Evolutionary conservation across 2,797 vertebrate genomes (phyloP).

Genomic region (Australoheros facetus): DNA sequence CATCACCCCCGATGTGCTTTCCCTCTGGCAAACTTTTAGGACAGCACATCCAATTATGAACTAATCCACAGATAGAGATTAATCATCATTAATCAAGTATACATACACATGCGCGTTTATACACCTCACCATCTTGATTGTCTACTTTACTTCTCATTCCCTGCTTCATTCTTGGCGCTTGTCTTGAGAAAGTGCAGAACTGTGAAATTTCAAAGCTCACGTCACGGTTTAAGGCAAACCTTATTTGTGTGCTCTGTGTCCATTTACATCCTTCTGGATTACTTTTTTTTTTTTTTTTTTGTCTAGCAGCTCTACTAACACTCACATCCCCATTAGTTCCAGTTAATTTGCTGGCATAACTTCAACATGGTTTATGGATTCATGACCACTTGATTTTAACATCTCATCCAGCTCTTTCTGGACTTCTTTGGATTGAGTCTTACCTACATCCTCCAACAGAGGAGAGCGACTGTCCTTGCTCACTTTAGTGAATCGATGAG

Average conservation of each 20-base stretch:
- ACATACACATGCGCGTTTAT: slow-evolving; percentile 16
- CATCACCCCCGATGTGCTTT: not conserved
- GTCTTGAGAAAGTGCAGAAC: slow-evolving; percentile 80
- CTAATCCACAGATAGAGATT: slow-evolving; percentile 32
- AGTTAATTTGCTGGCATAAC: not conserved
- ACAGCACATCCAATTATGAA: slow-evolving; percentile 44
- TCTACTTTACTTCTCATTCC: slow-evolving; percentile 72
- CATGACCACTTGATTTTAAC: not conserved
- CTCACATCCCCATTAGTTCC: slow-evolving; percentile 15
- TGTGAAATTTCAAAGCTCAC: slow-evolving; percentile 79
- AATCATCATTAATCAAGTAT: slow-evolving; percentile 32
- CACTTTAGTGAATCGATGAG: slow-evolving; percentile 76
- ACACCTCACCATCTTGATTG: slow-evolving; percentile 67
- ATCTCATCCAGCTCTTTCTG: not conserved
- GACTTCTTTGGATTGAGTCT: slow-evolving; percentile 46
- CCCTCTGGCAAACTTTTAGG: slow-evolving; percentile 27
- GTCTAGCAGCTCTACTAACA: not conserved
- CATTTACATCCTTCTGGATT: slow-evolving; percentile 34
- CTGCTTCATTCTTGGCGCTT: slow-evolving; percentile 76
- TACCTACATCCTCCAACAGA: slow-evolving; percentile 84
- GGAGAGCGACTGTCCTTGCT: slow-evolving; percentile 75
- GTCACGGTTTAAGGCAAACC: slow-evolving; percentile 36
- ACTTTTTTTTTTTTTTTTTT: not conserved
- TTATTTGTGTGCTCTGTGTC: slow-evolving; percentile 47
- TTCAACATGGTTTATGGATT: not conserved